Percentiles rank a stretch among this genome's conserved stretches.
phyloP scores from a whole-genome alignment of 2,113 vertebrate genomes.

The Suricata suricatta region DNA sequence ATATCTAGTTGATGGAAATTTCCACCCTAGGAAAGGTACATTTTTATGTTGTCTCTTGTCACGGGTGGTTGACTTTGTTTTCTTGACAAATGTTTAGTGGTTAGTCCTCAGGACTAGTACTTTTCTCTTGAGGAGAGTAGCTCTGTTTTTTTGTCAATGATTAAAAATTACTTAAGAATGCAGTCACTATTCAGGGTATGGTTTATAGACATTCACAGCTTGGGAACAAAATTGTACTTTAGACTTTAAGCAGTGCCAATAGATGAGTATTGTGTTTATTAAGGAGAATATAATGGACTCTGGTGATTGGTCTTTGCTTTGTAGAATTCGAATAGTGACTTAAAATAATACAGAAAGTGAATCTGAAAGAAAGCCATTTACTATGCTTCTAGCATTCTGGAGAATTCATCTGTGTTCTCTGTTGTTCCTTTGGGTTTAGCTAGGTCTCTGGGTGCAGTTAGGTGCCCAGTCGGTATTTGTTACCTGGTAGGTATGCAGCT shows the following conservation, averaged over 20 bases:
- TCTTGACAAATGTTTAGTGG: neutral
- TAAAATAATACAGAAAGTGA: neutral
- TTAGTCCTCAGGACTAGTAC: neutral
- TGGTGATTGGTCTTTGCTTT: neutral
- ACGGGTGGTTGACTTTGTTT: neutral
- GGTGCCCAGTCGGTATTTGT: neutral
- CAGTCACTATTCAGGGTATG: neutral
- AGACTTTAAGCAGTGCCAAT: neutral
- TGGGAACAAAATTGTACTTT: conserved; percentile 1
- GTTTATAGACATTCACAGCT: neutral
- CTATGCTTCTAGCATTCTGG: neutral
- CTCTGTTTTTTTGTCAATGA: neutral
- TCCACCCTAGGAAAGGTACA: neutral
- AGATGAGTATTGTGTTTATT: neutral
- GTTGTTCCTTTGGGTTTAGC: neutral
- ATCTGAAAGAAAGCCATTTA: neutral
- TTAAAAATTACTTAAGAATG: conserved; percentile 22
- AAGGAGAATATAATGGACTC: neutral
- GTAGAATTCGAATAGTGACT: neutral
- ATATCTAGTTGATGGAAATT: conserved; percentile 43
- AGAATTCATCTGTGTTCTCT: neutral
- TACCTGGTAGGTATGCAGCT: neutral
- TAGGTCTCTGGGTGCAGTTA: neutral
- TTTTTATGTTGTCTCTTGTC: conserved; percentile 26
- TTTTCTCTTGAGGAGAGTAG: neutral